Evolutionary conservation across 2,888 invertebrate species (phyloP), one percentile per base, ranked within the genome.

Genomic region (Tipula confusa): DNA sequence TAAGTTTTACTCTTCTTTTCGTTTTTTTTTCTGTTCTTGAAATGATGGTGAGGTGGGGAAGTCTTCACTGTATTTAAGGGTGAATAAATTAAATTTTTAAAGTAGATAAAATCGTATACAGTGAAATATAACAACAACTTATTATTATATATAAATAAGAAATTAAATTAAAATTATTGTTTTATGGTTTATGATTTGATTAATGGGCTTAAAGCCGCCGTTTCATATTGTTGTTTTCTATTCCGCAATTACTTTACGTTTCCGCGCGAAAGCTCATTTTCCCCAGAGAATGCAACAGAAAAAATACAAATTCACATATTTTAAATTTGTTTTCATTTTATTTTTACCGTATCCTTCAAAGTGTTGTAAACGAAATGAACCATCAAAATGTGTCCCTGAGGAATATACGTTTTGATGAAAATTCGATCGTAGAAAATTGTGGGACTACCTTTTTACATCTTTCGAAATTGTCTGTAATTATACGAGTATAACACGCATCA

Each of bases 141-240:
- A 64, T 64, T 64, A 64, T 64, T 64, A 64, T n/a, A n/a, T n/a
- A n/a, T 64, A 64, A 64, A 64, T 64, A 64, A 64, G 64, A 64
- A 64, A 64, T 64, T 64, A 64, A 64, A 64, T 64, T 64, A 64
- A 64, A 64, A 64, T 64, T 64, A 64, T 64, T 64, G 64, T 64
- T 64, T 64, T 64, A 64, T 64, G 64, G 64, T 64, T 64, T 64
- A 64, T 64, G 64, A 64, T 64, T 64, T 64, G 64, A 64, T 64
- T 64, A 64, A 64, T 64, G 64, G n/a, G n/a, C 24, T 24, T 64
- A 24, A 64, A 9, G 64, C 64, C 6, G 3, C n/a, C 24, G 64
- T 64, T 24, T 9, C 64, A 64, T 18, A 64, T 64, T 64, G n/a
- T 64, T 24, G n/a, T 6, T 64, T 24, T 24, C 43, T 7, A 43